These are phyloP conservation scores for Poeciliopsis gracilis DNA, from an alignment of 2,797 vertebrate species.

Conservation along the genomic window DNA sequence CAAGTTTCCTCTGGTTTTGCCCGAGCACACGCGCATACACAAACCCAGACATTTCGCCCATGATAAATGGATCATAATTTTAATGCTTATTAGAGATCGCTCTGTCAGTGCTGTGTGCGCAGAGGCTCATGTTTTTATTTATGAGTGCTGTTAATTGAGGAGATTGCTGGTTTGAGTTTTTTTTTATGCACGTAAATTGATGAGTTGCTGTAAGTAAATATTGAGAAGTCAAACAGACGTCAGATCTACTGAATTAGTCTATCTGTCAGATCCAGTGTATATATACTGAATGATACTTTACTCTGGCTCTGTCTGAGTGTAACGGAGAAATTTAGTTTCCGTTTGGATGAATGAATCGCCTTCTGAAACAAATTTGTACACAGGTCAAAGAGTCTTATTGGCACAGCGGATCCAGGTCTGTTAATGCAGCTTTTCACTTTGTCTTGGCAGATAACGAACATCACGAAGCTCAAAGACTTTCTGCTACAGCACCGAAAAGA, in stretches of 20 bases:
- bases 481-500: slow-evolving; percentile 96
- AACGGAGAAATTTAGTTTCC: slow-evolving; percentile 50
- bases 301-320: slow-evolving; percentile 47
- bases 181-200: slow-evolving; percentile 56
- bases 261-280: slow-evolving; percentile 56
- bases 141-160: slow-evolving; percentile 60
- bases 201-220: slow-evolving; percentile 70
- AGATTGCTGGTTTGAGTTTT: slow-evolving; percentile 68
- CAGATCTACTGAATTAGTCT: slow-evolving; percentile 51
- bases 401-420: slow-evolving; percentile 30
- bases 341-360: slow-evolving; percentile 40
- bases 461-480: slow-evolving; percentile 97
- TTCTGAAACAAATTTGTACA: slow-evolving; percentile 30
- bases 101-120: slow-evolving; percentile 60
- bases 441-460: slow-evolving; percentile 90
- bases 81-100: slow-evolving; percentile 61
- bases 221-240: slow-evolving; percentile 53
- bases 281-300: slow-evolving; percentile 54
- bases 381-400: slow-evolving; percentile 29
- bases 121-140: slow-evolving; percentile 60
- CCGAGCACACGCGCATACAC: slow-evolving; percentile 53
- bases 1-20: slow-evolving; percentile 70
- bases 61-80: slow-evolving; percentile 70
- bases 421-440: slow-evolving; percentile 56
- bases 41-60: slow-evolving; percentile 57